Base-by-base conservation (phyloP, 2,888 invertebrate species). In the Augiades crinisus region DNA sequence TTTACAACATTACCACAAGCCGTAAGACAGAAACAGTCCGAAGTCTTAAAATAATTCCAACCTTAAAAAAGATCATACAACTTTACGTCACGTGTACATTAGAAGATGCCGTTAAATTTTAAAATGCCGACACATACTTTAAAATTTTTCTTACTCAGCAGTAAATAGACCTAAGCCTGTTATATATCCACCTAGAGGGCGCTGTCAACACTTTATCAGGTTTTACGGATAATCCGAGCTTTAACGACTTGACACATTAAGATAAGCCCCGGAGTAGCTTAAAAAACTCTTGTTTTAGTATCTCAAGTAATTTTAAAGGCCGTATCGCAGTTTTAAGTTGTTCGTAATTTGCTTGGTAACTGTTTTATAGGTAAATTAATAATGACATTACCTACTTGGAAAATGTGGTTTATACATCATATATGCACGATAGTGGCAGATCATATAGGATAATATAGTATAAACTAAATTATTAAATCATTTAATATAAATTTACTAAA, bases 191-290 rank as follows among this genome's bases (percentile, higher is more conserved):
- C 36, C 45, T 37, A 47, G 46, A 47, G 47, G 47, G 40, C 47
- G 40, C 47, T 47, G 47, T 47, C 47, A 33, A 47, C 47, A 47
- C 47, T 49, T 49, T 49, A 49, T 49, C 49, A 49, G 49, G 49
- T 49, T 49, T 40, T 47, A 47, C 38, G 47, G 47, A 47, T 47
- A 40, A 47, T 47, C 47, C 47, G 14, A 40, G 47, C 14, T 49
- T 49, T 41, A 49, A 49, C 40, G 47, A 49, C 47, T 49, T 49
- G 47, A 49, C 47, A 49, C 47, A 49, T 49, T 49, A 49, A 49
- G 47, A 49, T 49, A 49, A 49, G 47, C 40, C 40, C 33, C 10
- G 22, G 47, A 38, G 47, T 41, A 49, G 47, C 47, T 49, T 49
- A 49, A 49, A 47, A 49, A 49, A 49, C 40, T 49, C 47, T 41